phyloP scores from a whole-genome alignment of 2,113 vertebrate genomes.

The Pterocles orientalis region DNA sequence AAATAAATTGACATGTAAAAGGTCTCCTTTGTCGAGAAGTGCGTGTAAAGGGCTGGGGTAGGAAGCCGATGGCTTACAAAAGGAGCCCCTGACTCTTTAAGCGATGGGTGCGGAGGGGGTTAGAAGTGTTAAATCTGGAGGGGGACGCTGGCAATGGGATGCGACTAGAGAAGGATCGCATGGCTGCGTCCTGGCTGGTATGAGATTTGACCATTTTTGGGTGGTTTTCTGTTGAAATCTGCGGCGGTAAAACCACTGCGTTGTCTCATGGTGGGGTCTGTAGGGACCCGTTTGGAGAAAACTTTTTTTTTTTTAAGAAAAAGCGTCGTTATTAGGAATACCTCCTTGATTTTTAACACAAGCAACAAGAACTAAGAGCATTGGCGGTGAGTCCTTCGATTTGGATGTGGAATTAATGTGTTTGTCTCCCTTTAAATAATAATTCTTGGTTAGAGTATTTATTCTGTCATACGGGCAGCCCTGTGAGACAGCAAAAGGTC shows the following conservation, averaged over 20 bases:
- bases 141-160: not conserved
- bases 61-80: slow-evolving; percentile 28
- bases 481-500: not conserved
- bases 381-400: not conserved
- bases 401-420: not conserved
- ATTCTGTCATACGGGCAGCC: not conserved
- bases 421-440: not conserved
- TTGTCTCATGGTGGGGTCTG: not conserved
- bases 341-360: not conserved
- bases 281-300: not conserved
- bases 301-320: not conserved
- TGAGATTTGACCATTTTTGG: not conserved
- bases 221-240: no score
- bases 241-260: not conserved
- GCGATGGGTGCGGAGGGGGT: not conserved
- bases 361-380: not conserved
- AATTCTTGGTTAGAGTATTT: not conserved
- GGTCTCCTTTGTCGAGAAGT: slow-evolving; percentile 45
- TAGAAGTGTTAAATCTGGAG: not conserved
- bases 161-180: not conserved
- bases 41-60: slow-evolving; percentile 2
- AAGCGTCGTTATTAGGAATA: not conserved
- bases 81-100: slow-evolving; percentile 21
- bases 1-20: slow-evolving; percentile 71
- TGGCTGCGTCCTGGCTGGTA: not conserved